Evolutionary conservation across 2,797 vertebrate species (phyloP), one percentile per base, ranked within the genome.

Genomic region (Myotis pilosus): DNA sequence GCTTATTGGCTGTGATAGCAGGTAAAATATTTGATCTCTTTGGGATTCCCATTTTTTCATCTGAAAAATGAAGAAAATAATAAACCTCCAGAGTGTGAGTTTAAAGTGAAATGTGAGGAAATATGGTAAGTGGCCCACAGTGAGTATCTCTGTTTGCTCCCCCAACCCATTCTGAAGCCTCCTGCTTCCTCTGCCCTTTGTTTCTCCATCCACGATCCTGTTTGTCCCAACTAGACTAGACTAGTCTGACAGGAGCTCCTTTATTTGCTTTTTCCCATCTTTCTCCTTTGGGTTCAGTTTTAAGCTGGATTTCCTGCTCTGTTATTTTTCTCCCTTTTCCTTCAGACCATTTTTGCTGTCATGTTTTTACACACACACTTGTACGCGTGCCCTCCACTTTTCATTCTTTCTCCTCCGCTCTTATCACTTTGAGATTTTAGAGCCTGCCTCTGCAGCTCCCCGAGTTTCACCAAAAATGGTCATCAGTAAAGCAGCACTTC

Each of bases 381-480:
- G 4, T 41, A 53, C 10, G 7, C 8, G 16, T 10, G 13, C 36
- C 6, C 1, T 87, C 41, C 6, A 13, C 62, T 78, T 44, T 76
- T 66, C 69, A 71, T 20, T 22, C 12, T 60, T 44, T 76, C 41
- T 78, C 22, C 47, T 87, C 53, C 69, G 25, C 57, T 84, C 6
- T 74, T 72, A 71, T 16, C 66, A 36, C 33, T 84, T 49, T 55
- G 66, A 76, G 51, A 53, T 92, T 64, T 91, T 66, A 62, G 41
- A 62, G 47, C 69, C 38, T 69, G 19, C 22, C 81, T 49, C 47
- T 83, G 64, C 10, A 57, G n/a, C 64, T 87, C 51, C 15, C 47
- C 13, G 16, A 64, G 69, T 78, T 91, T 96, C 84, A 83, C 69
- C 94, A 94, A 91, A 92, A 95, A 87, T 87, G 71, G 83, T 83